phyloP scores from a whole-genome alignment of 2,888 invertebrate species.

The Atethmia centrago region DNA sequence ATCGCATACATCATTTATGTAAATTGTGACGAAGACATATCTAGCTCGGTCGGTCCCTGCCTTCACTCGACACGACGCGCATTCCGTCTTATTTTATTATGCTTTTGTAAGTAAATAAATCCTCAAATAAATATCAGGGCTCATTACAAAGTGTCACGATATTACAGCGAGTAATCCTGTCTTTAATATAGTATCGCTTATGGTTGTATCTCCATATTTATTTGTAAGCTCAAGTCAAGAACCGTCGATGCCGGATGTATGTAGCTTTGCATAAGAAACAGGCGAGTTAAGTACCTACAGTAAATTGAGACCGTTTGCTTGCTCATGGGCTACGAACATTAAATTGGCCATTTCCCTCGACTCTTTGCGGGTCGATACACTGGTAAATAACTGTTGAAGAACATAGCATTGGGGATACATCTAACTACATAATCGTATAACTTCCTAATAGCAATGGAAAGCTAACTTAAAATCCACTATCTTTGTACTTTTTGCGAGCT shows the following conservation, averaged over 20 bases:
- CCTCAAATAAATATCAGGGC: slow-evolving; percentile 72
- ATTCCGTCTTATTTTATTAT: slow-evolving; percentile 83
- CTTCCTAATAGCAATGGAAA: neutral
- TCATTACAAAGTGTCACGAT: slow-evolving; percentile 73
- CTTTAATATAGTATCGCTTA: slow-evolving; percentile 39
- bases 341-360: slow-evolving; percentile 52
- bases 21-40: slow-evolving; percentile 91
- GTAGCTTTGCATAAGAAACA: slow-evolving; percentile 60
- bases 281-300: slow-evolving; percentile 42
- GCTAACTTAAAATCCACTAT: neutral
- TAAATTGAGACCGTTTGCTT: slow-evolving; percentile 57
- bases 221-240: slow-evolving; percentile 43
- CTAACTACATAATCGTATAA: neutral
- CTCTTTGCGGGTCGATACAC: slow-evolving; percentile 40
- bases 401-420: neutral
- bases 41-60: slow-evolving; percentile 83
- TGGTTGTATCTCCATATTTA: slow-evolving; percentile 49
- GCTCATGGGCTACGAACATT: slow-evolving; percentile 57
- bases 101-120: slow-evolving; percentile 79
- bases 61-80: slow-evolving; percentile 87
- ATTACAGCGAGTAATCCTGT: slow-evolving; percentile 56
- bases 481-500: neutral
- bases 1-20: slow-evolving; percentile 90
- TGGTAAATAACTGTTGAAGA: slow-evolving; percentile 32
- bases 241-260: slow-evolving; percentile 54